Evolutionary conservation across 2,797 vertebrate species (phyloP), one percentile per base, ranked within the genome.

Genomic region (Eleutherodactylus coqui): DNA sequence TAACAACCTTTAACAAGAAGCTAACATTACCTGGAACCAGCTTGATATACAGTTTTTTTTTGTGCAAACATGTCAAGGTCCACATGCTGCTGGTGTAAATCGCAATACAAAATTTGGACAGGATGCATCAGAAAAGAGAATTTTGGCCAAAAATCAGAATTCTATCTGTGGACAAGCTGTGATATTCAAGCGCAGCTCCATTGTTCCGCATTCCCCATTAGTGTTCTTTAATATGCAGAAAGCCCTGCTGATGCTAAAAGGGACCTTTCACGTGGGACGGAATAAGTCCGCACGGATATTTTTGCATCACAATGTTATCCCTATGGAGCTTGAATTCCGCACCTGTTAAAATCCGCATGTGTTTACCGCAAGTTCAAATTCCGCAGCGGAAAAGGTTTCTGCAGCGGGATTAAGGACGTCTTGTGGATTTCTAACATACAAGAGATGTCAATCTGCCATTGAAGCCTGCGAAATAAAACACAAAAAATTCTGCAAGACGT

Each of bases 31-130:
- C 47, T 43, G 49, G 38, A 14, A 64, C 27, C 43, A 69, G 43
- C 45, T 51, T 38, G 43, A 47, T 38, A 73, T 32, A 76, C 16
- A 36, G 16, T 49, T 73, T 73, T 72, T 73, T 72, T 75, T 34
- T 79, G 75, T 70, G 83, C 43, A 55, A 77, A 53, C n/a, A 76
- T 79, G 83, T 82, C 34, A 53, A 79, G 72, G 53, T 10, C 38
- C 55, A 75, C 21, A 85, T 79, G 60, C 43, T 84, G 64, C 75
- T 85, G 84, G 62, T 79, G 47, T 38, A 85, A 55, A 85, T 72
- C 53, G 29, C 75, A 43, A 41, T 79, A 79, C 14, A 85, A 75
- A 75, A 75, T 45, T 16, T 45, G 27, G 38, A 84, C n/a, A 76
- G 49, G 17, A 60, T 84, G 34, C 58, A 77, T 70, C 47, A 77